Conservation (phyloP, 1,140 invertebrate genomes). For the Colletes gigas region DNA sequence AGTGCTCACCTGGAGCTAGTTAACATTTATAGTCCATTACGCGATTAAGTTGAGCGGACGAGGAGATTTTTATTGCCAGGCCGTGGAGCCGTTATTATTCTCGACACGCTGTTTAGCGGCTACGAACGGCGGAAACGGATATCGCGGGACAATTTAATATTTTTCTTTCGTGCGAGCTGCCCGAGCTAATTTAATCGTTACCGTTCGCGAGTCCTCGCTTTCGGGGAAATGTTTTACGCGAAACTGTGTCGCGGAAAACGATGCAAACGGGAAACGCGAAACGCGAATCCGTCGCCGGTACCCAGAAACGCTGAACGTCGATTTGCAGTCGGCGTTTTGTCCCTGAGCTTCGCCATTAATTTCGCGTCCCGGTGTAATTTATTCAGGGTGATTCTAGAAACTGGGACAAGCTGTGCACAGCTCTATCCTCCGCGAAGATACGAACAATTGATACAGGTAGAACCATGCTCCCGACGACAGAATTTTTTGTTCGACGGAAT, state of each 20-base stretch:
- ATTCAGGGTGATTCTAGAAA: background rate
- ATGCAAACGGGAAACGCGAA: conserved; percentile 47
- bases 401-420: no score
- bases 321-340: conserved; percentile 36
- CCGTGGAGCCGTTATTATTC: background rate
- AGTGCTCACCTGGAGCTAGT: background rate
- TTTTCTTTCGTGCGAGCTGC: background rate
- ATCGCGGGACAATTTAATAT: no score
- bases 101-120: background rate
- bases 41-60: conserved; percentile 15
- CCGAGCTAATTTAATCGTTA: background rate
- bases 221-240: background rate
- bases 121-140: background rate
- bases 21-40: conserved; percentile 15
- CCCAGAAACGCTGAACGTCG: background rate
- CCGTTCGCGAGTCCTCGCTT: no score
- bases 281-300: conserved; percentile 45
- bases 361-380: conserved; percentile 15
- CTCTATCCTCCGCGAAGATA: no score
- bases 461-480: no score
- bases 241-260: background rate
- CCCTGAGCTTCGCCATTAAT: conserved; percentile 36
- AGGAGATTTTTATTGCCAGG: conserved; percentile 12
- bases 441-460: no score
- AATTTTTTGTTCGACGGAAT: no score